Base-by-base conservation (phyloP, 2,113 vertebrate species). In the Sclerurus mexicanus region DNA sequence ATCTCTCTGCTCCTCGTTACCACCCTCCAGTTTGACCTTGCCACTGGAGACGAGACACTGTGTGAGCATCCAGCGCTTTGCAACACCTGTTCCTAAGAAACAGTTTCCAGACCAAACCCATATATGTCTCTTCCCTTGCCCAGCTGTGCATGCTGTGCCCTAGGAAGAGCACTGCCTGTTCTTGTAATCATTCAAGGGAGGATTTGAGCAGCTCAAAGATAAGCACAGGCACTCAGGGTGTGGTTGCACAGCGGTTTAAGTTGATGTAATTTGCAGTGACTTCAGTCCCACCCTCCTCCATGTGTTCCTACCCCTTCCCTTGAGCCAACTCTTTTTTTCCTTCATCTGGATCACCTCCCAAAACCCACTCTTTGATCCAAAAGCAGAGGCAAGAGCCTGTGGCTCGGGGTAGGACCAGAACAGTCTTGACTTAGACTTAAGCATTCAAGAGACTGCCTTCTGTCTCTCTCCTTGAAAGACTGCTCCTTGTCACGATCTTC, bases 261-360 rank as follows among this genome's bases (percentile, higher is more conserved):
- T 16, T 92, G 93, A 95, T 92, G 93, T 89, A 95, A 97, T 93
- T 89, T 8, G 4, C 39, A 79, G 53, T 47, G 68, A 88, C 76
- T 93, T 47, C 76, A 74, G 79, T 84, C 68, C 90, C 86, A 86
- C 47, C 72, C 86, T 94, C 68, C 56, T 85, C 72, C 52, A 20
- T 63, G 64, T 47, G 68, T 68, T 93, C 50, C 56, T 95, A 67
- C 4, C 55, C 64, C 39, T 80, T 92, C 33, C n/a, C 37, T 69
- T 74, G 15, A 89, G 79, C 80, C 89, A 90, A 80, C 9, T 73
- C 7, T 7, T 28, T 42, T 31, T 55, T 47, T 47, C 50, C 42
- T 31, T 3, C 5, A 53, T 47, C 42, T 94, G 47, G 42, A 87
- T 93, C 76, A 71, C 50, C 39, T 90, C 76, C 79, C 68, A 86